Base-by-base conservation (phyloP, 1,140 invertebrate species). In the Atopsyche davidsoni region DNA sequence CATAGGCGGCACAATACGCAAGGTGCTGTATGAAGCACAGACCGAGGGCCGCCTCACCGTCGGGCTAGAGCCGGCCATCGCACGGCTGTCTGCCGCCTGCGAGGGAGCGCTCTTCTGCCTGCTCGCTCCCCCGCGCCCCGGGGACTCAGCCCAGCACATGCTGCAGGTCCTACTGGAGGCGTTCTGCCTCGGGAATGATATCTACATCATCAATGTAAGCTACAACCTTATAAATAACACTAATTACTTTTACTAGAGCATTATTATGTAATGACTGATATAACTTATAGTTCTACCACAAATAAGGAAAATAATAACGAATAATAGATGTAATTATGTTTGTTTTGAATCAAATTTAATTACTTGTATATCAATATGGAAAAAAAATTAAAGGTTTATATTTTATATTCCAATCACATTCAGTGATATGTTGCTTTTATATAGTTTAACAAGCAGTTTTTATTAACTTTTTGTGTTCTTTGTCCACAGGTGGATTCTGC, bases 161-260 rank as follows among this genome's bases (percentile, higher is more conserved):
- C 81, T 82, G 59, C 77, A 79, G 59, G 80, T 83, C 2, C 64
- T 84, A 0, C 63, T 84, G n/a, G 79, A 82, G 59, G 81, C 81
- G 2, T 83, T 81, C 59, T 83, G 81, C 60, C 79, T 76, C 35
- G 81, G 83, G 61, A 81, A 83, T 51, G 79, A 79, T 54, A 84
- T 84, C 61, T 79, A 80, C 59, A 77, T 80, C 16, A 78, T 83
- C 51, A 80, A 82, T 69, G 80, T 80, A 68, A 67, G 49, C 61
- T 48, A 3, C 17, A 28, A 28, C n/a, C n/a, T 28, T 7, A 7
- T 28, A 28, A 28, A 28, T 28, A 7, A 28, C n/a, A n/a, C n/a
- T n/a, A n/a, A n/a, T n/a, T n/a, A n/a, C n/a, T n/a, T n/a, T n/a
- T n/a, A n/a, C n/a, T n/a, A n/a, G n/a, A n/a, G n/a, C n/a, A n/a